Evolutionary conservation across 1,140 invertebrate species (phyloP).

Genomic region (Apis dorsata): DNA sequence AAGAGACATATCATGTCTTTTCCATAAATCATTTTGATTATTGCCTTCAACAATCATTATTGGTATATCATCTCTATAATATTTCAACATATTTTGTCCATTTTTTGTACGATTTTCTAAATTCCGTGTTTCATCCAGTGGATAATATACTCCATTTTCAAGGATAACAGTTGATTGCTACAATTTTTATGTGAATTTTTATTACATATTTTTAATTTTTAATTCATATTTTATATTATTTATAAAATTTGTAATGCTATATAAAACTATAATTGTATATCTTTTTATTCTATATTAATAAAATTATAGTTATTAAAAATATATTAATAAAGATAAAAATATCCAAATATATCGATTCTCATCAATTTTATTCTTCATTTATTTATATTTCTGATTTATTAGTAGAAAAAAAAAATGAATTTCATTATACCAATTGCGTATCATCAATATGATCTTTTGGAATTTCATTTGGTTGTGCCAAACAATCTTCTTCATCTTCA

Average conservation of each 20-base stretch:
- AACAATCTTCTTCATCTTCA: slow-evolving; percentile 83
- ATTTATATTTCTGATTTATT: background rate
- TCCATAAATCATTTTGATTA: slow-evolving; percentile 81
- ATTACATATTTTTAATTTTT: background rate
- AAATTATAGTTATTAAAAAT: background rate
- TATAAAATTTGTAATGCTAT: background rate
- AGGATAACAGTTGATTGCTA: slow-evolving; percentile 63
- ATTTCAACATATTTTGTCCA: slow-evolving; percentile 70
- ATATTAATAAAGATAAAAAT: background rate
- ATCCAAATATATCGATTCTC: background rate
- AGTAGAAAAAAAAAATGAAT: background rate
- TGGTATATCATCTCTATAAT: slow-evolving; percentile 81
- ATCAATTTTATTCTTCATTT: too few relatives aligned
- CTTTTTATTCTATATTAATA: background rate
- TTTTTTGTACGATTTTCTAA: slow-evolving; percentile 67
- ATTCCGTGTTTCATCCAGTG: slow-evolving; percentile 74
- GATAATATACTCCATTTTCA: slow-evolving; percentile 74
- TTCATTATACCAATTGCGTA: slow-evolving; percentile 33
- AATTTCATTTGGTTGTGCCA: slow-evolving; percentile 37
- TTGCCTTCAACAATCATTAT: slow-evolving; percentile 82
- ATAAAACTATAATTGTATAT: background rate
- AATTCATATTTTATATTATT: background rate
- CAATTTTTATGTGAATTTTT: background rate
- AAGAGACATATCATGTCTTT: slow-evolving; percentile 83
- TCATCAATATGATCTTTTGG: slow-evolving; percentile 29